Percentiles rank a stretch among this genome's conserved stretches.
Conservation (phyloP, 2,113 vertebrate species). For the Australoheros scitulus region DNA sequence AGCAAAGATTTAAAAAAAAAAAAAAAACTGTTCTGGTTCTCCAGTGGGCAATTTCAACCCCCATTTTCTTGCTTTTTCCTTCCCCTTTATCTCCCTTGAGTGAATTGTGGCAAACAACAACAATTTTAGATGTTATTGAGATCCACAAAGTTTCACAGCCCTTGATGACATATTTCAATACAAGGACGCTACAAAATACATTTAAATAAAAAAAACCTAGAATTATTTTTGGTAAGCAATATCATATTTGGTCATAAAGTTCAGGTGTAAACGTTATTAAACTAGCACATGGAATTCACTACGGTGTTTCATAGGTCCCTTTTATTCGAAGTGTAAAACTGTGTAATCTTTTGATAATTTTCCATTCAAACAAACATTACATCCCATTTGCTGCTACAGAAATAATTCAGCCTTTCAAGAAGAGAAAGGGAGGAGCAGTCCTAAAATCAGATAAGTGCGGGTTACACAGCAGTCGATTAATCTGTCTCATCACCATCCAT, state of each 20-base stretch:
- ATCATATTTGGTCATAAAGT: neutral
- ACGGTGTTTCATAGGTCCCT: neutral
- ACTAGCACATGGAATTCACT: neutral
- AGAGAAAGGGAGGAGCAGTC: constrained; percentile 70
- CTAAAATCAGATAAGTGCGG: constrained; percentile 76
- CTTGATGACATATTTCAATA: constrained; percentile 17
- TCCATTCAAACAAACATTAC: constrained; percentile 72
- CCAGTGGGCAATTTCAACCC: constrained; percentile 29
- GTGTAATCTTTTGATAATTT: constrained; percentile 64
- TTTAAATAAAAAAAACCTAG: neutral
- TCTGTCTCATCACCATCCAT: constrained; percentile 75
- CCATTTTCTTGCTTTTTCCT: constrained; percentile 14
- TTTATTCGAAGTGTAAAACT: constrained; percentile 18
- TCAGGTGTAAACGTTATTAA: neutral
- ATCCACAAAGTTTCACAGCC: constrained; percentile 12
- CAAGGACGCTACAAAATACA: neutral
- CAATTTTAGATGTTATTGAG: constrained; percentile 10
- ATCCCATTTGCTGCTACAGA: constrained; percentile 63
- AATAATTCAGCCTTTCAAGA: constrained; percentile 72
- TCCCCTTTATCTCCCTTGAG: neutral
- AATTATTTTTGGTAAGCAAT: neutral
- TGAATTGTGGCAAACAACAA: constrained; percentile 11
- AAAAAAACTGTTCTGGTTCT: constrained; percentile 22
- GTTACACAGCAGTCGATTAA: constrained; percentile 72
- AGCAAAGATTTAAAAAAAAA: constrained; percentile 20